Conservation (phyloP, 2,888 invertebrate genomes). For the Rhingia rostrata region DNA sequence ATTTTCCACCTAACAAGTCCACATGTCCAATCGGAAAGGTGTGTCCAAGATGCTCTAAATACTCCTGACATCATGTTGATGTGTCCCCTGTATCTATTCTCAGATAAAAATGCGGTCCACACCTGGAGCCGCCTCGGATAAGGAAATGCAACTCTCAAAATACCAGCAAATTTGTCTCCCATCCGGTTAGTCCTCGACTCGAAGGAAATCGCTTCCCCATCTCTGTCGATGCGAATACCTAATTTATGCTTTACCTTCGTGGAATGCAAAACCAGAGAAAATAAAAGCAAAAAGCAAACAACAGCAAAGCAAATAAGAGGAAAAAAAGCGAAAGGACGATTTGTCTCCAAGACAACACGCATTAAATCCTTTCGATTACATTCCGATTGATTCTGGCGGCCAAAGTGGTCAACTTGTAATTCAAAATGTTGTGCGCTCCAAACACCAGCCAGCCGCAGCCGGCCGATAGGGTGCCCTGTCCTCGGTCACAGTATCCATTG, state of each 20-base stretch:
- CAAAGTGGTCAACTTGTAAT: conserved; percentile 71
- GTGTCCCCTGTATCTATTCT: conserved; percentile 31
- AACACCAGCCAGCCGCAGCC: conserved; percentile 26
- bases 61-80: conserved; percentile 39
- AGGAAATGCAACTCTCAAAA: conserved; percentile 12
- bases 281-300: not conserved
- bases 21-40: conserved; percentile 16
- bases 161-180: conserved; percentile 6
- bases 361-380: conserved; percentile 71
- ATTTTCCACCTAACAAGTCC: not conserved
- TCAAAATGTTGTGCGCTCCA: conserved; percentile 62
- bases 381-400: conserved; percentile 69
- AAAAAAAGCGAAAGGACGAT: conserved; percentile 67
- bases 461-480: conserved; percentile 17
- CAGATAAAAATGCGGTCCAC: conserved; percentile 14
- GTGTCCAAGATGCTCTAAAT: conserved; percentile 33
- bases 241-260: conserved; percentile 24
- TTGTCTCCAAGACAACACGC: conserved; percentile 61
- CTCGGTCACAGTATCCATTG: conserved; percentile 28
- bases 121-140: conserved; percentile 5
- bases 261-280: conserved; percentile 50
- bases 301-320: conserved; percentile 2
- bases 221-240: conserved; percentile 8
- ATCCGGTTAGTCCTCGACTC: not conserved
- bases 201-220: conserved; percentile 21